Evolutionary conservation across 2,113 vertebrate species (phyloP).

Genomic region (Sardina pilchardus): DNA sequence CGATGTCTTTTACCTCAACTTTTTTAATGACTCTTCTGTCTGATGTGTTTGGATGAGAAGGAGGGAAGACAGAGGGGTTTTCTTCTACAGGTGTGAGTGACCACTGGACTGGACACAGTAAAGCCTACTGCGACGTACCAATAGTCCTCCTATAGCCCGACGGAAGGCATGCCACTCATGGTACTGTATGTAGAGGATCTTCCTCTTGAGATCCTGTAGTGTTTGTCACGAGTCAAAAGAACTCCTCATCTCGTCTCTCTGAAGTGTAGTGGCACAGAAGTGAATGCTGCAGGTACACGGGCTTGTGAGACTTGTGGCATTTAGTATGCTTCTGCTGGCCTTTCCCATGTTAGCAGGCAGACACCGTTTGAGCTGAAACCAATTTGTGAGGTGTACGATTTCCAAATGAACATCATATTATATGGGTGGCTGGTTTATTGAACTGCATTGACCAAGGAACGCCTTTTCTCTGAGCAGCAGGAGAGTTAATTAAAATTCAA

Average conservation of each 20-base stretch:
- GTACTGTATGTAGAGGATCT: background rate
- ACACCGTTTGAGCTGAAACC: slow-evolving; percentile 33
- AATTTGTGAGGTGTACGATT: slow-evolving; percentile 72
- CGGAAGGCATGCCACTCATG: background rate
- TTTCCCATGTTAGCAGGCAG: background rate
- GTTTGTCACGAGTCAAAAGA: background rate
- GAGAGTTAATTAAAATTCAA: slow-evolving; percentile 89
- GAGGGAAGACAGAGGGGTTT: background rate
- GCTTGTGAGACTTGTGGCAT: background rate
- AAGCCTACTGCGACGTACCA: background rate
- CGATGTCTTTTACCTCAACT: background rate
- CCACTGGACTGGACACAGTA: background rate
- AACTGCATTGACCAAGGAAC: slow-evolving; percentile 79
- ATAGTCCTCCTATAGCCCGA: background rate
- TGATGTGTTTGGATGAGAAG: background rate
- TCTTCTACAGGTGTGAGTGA: background rate
- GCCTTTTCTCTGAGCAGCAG: slow-evolving; percentile 75
- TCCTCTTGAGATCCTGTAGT: background rate
- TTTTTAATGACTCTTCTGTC: no score
- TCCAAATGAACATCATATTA: slow-evolving; percentile 83
- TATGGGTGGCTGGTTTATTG: slow-evolving; percentile 86
- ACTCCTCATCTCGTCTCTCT: background rate
- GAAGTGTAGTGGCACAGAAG: background rate
- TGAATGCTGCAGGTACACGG: background rate
- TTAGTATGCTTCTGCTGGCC: background rate